Conservation (phyloP, 1,140 invertebrate species). For the Solenopsis invicta region DNA sequence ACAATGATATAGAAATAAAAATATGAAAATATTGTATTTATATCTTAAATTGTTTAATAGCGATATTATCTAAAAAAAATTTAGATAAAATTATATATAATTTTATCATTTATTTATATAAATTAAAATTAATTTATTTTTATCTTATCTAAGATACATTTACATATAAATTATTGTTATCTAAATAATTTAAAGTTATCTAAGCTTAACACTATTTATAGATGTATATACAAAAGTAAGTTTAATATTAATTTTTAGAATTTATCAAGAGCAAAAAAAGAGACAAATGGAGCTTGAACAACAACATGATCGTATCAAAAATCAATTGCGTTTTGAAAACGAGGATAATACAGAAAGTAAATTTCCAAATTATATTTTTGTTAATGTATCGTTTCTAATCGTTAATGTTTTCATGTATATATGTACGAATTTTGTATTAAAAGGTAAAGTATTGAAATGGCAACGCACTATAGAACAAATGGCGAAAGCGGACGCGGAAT, state of each 20-base stretch:
- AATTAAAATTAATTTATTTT: too few species aligned
- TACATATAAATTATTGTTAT: too few species aligned
- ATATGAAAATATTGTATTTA: too few species aligned
- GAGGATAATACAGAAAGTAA: conserved; percentile 94
- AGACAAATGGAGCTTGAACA: conserved; percentile 97
- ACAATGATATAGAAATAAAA: too few species aligned
- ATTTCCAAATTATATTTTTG: conserved; percentile 66
- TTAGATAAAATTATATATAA: too few species aligned
- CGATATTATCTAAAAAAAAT: too few species aligned
- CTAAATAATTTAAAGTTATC: background rate
- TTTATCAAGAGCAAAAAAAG: conserved; percentile 96
- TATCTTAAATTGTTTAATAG: too few species aligned
- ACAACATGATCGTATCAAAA: conserved; percentile 95
- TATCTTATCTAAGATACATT: too few species aligned
- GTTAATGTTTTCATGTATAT: conserved; percentile 32
- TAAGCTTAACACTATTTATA: background rate
- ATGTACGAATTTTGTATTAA: conserved; percentile 18
- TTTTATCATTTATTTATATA: too few species aligned
- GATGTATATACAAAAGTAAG: conserved; percentile 3
- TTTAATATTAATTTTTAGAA: conserved; percentile 83
- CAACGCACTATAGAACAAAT: conserved; percentile 93
- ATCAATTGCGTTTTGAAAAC: conserved; percentile 97
- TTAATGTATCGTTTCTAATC: conserved; percentile 27
- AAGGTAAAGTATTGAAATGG: conserved; percentile 95
- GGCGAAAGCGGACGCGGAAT: conserved; percentile 94